A percentile compares a stretch with the other conserved stretches of the same genome.
phyloP scores from a whole-genome alignment of 2,797 vertebrate species.

The Microctenopoma stevenorrisi region DNA sequence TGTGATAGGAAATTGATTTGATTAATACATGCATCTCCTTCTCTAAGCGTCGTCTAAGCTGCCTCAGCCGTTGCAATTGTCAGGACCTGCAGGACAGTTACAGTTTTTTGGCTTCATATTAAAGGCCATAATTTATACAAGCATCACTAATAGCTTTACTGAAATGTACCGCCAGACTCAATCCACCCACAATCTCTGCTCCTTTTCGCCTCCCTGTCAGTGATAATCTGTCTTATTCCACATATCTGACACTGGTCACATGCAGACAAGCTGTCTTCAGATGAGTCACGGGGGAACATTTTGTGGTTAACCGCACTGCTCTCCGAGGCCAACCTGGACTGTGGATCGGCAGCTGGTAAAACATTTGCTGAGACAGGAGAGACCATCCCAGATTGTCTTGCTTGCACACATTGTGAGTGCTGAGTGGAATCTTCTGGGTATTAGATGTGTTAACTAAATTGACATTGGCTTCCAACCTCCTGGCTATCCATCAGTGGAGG shows the following conservation, averaged over 20 bases:
- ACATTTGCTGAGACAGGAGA: slow-evolving; percentile 57
- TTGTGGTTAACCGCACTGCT: slow-evolving; percentile 73
- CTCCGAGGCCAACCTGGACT: slow-evolving; percentile 65
- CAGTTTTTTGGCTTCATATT: slow-evolving; percentile 53
- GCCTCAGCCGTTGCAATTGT: slow-evolving; percentile 10
- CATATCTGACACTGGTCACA: slow-evolving; percentile 64
- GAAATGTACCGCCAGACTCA: slow-evolving; percentile 51
- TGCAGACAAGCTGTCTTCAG: slow-evolving; percentile 72
- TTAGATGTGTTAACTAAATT: slow-evolving; percentile 80
- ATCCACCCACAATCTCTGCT: slow-evolving; percentile 52
- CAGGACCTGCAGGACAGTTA: slow-evolving; percentile 40
- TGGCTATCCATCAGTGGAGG: slow-evolving; percentile 74
- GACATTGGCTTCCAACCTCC: slow-evolving; percentile 78
- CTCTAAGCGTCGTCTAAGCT: too few relatives aligned
- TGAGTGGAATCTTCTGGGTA: slow-evolving; percentile 75
- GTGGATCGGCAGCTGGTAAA: slow-evolving; percentile 67
- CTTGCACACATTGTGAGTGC: slow-evolving; percentile 54
- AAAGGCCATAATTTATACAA: slow-evolving; percentile 62
- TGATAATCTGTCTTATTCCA: slow-evolving; percentile 61
- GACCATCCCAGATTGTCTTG: slow-evolving; percentile 57
- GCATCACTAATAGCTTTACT: slow-evolving; percentile 63
- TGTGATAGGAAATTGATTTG: slow-evolving; percentile 59
- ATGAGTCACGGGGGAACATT: slow-evolving; percentile 69
- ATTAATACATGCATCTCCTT: slow-evolving; percentile 25
- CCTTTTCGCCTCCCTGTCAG: slow-evolving; percentile 46